Percentiles rank a stretch among this genome's conserved stretches.
These are phyloP conservation scores for Calephelis virginiensis DNA, from an alignment of 1,140 invertebrate genomes.

Conservation along the genomic window DNA sequence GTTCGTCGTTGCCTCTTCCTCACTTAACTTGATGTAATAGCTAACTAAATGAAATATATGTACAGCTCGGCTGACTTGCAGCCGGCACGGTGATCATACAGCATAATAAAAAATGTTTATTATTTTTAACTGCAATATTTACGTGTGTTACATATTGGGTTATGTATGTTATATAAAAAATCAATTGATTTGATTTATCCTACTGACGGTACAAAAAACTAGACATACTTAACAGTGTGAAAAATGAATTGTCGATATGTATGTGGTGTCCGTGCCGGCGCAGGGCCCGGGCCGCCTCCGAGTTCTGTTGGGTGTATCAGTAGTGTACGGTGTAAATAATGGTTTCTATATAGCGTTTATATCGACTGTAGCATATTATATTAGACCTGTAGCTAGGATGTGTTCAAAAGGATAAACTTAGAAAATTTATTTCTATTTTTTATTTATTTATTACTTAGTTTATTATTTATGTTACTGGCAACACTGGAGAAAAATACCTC, in stretches of 20 bases:
- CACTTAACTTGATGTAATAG: slow-evolving; percentile 28
- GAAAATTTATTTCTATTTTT: slow-evolving; percentile 57
- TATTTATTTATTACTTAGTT: slow-evolving; percentile 62
- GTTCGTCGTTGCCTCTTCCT: slow-evolving; percentile 11
- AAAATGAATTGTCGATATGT: no score
- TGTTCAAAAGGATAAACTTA: slow-evolving; percentile 59
- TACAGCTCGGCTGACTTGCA: slow-evolving; percentile 44
- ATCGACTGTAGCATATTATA: slow-evolving; percentile 48
- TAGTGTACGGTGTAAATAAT: slow-evolving; percentile 68
- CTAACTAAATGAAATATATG: slow-evolving; percentile 48
- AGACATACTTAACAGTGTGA: no score
- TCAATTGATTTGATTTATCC: no score
- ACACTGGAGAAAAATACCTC: slow-evolving; percentile 25
- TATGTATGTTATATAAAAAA: no score
- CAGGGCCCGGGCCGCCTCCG: slow-evolving; percentile 20
- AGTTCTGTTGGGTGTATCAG: slow-evolving; percentile 56
- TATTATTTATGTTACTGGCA: slow-evolving; percentile 30
- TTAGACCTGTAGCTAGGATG: slow-evolving; percentile 67
- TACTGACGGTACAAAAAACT: no score
- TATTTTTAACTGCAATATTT: no score
- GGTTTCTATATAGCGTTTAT: slow-evolving; percentile 68
- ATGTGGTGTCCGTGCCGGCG: no score
- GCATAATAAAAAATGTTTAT: no score
- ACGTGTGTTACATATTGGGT: no score
- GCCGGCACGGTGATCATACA: slow-evolving; percentile 7